Conservation (phyloP, 1,140 invertebrate species). For the Ridgeia piscesae region DNA sequence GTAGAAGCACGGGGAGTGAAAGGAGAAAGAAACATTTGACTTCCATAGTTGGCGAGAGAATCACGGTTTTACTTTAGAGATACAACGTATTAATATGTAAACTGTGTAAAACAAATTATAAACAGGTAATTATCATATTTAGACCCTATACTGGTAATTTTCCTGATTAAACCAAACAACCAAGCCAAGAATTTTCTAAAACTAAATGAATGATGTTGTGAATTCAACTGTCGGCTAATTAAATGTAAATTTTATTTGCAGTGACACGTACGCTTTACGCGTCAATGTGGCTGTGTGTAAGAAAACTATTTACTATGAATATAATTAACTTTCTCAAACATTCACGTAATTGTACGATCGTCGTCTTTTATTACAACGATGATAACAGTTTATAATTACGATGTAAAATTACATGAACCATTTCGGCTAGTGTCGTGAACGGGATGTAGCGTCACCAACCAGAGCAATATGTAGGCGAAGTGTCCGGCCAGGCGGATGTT, state of each 20-base stretch:
- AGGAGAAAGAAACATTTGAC: no score
- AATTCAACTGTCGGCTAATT: neutral
- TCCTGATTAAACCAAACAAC: no score
- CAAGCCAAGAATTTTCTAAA: neutral
- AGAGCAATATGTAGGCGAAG: constrained; percentile 40
- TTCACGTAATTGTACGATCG: neutral
- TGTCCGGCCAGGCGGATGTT: constrained; percentile 39
- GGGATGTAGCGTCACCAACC: constrained; percentile 32
- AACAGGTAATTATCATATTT: no score
- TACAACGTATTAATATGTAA: no score
- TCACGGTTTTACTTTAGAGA: no score
- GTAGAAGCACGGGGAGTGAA: no score
- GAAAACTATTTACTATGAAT: neutral
- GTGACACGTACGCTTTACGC: no score
- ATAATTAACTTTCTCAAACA: neutral
- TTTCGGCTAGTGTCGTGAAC: no score
- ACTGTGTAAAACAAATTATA: no score
- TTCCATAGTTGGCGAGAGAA: no score
- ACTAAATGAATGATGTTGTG: neutral
- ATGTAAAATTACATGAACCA: neutral
- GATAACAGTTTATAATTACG: neutral
- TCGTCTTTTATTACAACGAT: neutral
- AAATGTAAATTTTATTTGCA: neutral
- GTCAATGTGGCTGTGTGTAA: neutral
- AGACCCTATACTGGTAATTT: no score